Percentiles rank a stretch among this genome's conserved stretches.
phyloP scores from a whole-genome alignment of 2,888 invertebrate species.

The Torymus aiolomorphi region DNA sequence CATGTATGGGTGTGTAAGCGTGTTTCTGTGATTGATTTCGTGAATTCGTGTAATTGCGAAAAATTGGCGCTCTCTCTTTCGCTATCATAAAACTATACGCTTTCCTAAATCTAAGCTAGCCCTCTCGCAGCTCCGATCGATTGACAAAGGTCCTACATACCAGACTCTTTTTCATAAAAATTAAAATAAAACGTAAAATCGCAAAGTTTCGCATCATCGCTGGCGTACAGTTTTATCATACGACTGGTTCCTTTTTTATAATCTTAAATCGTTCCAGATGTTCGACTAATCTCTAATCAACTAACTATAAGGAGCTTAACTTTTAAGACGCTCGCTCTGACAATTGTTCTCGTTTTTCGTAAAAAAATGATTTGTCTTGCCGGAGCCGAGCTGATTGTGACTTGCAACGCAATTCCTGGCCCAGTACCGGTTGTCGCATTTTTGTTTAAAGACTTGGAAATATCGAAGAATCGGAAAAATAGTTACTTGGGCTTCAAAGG shows the following conservation, averaged over 20 bases:
- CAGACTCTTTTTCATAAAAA: conserved; percentile 49
- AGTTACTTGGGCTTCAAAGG: conserved; percentile 42
- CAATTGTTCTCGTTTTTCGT: conserved; percentile 67
- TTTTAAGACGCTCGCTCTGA: conserved; percentile 74
- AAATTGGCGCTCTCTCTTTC: conserved; percentile 48
- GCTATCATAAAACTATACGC: conserved; percentile 51
- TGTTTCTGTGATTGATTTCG: conserved; percentile 29
- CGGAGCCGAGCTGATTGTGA: conserved; percentile 76
- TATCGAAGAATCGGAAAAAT: conserved; percentile 50
- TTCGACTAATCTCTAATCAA: conserved; percentile 71
- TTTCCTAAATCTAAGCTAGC: conserved; percentile 49
- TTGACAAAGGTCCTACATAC: conserved; percentile 57
- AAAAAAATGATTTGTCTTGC: conserved; percentile 72
- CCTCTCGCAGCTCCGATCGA: conserved; percentile 45
- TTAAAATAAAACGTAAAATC: conserved; percentile 35
- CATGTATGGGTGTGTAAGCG: conserved; percentile 2
- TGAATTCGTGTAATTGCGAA: conserved; percentile 53
- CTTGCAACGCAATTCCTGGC: conserved; percentile 76
- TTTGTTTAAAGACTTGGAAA: conserved; percentile 57
- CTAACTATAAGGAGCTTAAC: conserved; percentile 72
- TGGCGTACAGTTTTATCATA: conserved; percentile 61
- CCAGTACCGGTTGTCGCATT: conserved; percentile 68
- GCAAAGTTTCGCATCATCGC: conserved; percentile 55
- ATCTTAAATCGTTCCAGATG: conserved; percentile 55
- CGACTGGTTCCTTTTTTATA: conserved; percentile 54